Percentiles rank a stretch among this genome's conserved stretches.
These are phyloP conservation scores for Leptopterna dolabrata DNA, from an alignment of 2,888 invertebrate species.

Conservation along the genomic window DNA sequence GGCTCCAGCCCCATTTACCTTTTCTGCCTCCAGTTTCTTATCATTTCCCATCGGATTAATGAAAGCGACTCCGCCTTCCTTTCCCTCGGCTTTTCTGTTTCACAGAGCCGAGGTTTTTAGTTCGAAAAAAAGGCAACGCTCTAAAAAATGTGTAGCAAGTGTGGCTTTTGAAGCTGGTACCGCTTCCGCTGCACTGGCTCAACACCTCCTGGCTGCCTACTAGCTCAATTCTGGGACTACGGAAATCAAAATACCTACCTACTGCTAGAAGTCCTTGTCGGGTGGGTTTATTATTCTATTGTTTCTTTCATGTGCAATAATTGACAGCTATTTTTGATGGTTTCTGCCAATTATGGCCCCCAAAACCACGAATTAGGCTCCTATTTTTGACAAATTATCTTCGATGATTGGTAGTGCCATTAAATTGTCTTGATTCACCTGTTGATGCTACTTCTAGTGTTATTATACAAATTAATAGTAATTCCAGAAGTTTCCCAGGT, in stretches of 20 bases:
- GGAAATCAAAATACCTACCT: background rate
- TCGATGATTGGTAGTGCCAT: too few relatives aligned
- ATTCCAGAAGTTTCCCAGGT: too few relatives aligned
- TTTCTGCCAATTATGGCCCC: too few relatives aligned
- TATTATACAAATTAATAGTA: too few relatives aligned
- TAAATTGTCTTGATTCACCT: too few relatives aligned
- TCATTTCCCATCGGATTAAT: constrained; percentile 7
- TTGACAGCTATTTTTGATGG: too few relatives aligned
- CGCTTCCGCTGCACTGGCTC: background rate
- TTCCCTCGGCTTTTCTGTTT: background rate
- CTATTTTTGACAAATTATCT: too few relatives aligned
- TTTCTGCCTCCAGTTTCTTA: constrained; percentile 2
- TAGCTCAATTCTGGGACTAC: background rate
- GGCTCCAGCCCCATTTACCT: background rate
- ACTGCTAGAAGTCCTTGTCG: too few relatives aligned
- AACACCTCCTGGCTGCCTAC: background rate
- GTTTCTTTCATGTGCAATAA: too few relatives aligned
- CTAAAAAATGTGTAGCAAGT: background rate
- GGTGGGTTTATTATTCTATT: too few relatives aligned
- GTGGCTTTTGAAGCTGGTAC: background rate
- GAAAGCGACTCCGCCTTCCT: background rate
- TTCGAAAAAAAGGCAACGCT: background rate
- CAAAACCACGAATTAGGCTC: too few relatives aligned
- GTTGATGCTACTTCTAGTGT: too few relatives aligned
- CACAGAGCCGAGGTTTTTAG: background rate